These are phyloP conservation scores for Chironomus striatipennis DNA, from an alignment of 1,140 invertebrate species.

Conservation along the genomic window DNA sequence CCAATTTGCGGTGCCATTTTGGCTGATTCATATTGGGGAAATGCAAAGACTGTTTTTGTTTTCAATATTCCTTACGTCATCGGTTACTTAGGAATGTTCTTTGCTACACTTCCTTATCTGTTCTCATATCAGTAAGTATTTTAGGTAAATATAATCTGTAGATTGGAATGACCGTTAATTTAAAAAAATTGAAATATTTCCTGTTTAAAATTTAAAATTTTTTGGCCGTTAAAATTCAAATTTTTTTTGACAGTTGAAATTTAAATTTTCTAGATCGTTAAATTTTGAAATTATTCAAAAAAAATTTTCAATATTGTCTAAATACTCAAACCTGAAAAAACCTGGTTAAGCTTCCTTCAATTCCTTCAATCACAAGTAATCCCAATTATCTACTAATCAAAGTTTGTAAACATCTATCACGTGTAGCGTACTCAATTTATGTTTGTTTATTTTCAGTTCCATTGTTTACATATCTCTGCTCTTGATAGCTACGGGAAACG, in stretches of 20 bases:
- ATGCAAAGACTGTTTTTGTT: constrained; percentile 52
- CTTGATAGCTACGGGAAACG: constrained; percentile 62
- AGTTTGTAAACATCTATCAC: neutral
- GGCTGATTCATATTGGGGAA: constrained; percentile 68
- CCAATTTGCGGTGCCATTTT: constrained; percentile 68
- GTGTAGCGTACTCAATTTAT: neutral
- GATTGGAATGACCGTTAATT: too few relatives aligned
- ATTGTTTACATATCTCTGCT: constrained; percentile 46
- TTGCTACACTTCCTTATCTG: constrained; percentile 32
- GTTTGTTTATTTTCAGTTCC: constrained; percentile 30
- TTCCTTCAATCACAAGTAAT: too few relatives aligned
- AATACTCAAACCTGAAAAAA: too few relatives aligned
- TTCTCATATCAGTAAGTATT: neutral
- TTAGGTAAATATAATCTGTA: neutral
- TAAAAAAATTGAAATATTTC: too few relatives aligned
- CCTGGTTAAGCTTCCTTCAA: neutral
- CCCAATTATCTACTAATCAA: too few relatives aligned
- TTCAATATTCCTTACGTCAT: constrained; percentile 61
- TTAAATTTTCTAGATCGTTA: too few relatives aligned
- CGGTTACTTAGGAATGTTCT: constrained; percentile 49
- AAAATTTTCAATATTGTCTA: too few relatives aligned
- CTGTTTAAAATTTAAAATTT: too few relatives aligned
- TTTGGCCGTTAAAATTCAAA: too few relatives aligned
- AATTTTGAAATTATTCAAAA: too few relatives aligned
- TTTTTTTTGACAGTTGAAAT: too few relatives aligned